These are phyloP conservation scores for Amazona vittata DNA, from an alignment of 2,113 vertebrate species.

Conservation along the genomic window DNA sequence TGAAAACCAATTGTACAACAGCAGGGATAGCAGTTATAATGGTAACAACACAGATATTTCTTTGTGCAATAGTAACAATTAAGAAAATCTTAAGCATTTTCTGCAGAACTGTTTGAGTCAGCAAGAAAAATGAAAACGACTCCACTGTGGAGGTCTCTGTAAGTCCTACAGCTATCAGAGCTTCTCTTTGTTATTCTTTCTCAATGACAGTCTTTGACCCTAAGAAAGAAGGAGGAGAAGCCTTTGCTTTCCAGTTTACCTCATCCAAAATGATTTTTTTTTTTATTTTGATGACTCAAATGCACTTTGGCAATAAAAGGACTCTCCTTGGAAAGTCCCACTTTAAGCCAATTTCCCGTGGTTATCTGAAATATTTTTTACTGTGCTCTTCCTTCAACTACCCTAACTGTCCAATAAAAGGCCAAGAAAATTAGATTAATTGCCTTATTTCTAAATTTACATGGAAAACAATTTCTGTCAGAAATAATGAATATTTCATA, in stretches of 20 bases:
- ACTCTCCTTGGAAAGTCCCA: background rate
- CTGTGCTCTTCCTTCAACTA: background rate
- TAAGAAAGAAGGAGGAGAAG: background rate
- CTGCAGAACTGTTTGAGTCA: background rate
- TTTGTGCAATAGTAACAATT: constrained; percentile 4
- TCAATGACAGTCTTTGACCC: background rate
- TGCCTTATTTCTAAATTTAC: background rate
- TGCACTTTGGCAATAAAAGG: background rate
- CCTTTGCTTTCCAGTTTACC: background rate
- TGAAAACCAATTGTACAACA: constrained; percentile 42
- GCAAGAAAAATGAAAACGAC: background rate
- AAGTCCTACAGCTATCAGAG: background rate
- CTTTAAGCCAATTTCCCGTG: background rate
- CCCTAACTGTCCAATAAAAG: background rate
- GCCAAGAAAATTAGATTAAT: background rate
- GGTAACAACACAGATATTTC: background rate
- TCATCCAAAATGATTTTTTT: background rate
- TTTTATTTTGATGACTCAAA: background rate
- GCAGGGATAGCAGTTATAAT: background rate
- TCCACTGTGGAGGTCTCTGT: background rate
- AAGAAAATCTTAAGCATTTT: constrained; percentile 8
- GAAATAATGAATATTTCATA: background rate
- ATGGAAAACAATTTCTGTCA: background rate
- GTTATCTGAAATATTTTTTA: background rate
- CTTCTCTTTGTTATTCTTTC: background rate